A percentile compares a stretch with the other conserved stretches of the same genome.
Conservation (phyloP, 2,888 invertebrate genomes). For the Caenorhabditis becei region DNA sequence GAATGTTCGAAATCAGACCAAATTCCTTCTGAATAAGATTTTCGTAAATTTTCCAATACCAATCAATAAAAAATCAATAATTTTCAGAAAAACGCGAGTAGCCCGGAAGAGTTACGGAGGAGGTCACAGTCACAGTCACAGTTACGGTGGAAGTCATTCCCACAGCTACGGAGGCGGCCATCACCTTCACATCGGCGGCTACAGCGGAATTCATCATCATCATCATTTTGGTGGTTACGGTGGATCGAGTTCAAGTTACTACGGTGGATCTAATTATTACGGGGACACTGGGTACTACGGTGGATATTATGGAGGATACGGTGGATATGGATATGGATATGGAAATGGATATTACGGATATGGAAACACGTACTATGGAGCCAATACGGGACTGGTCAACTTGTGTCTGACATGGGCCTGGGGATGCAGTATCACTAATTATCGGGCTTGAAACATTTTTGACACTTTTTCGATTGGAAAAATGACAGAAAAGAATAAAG, state of each 20-base stretch:
- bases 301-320: constrained; percentile 35
- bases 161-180: not conserved
- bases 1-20: too few species aligned
- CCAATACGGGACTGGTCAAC: constrained; percentile 1
- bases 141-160: not conserved
- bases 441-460: not conserved
- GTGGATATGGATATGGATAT: constrained; percentile 33
- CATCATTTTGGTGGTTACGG: constrained; percentile 2
- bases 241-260: too few species aligned
- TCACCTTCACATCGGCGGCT: constrained; percentile 16
- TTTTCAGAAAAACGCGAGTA: not conserved
- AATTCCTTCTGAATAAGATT: too few species aligned
- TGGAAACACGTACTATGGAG: constrained; percentile 13
- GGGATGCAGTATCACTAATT: constrained; percentile 4
- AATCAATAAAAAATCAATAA: not conserved
- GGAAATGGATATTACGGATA: constrained; percentile 21
- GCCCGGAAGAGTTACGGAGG: constrained; percentile 2
- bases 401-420: constrained; percentile 1
- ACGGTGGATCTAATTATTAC: not conserved
- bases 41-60: too few species aligned
- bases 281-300: not conserved
- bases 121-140: not conserved
- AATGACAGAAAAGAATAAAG: too few species aligned
- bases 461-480: not conserved
- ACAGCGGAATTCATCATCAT: constrained; percentile 25